Evolutionary conservation across 2,113 vertebrate genomes (phyloP).

Genomic region (Serinus canaria): DNA sequence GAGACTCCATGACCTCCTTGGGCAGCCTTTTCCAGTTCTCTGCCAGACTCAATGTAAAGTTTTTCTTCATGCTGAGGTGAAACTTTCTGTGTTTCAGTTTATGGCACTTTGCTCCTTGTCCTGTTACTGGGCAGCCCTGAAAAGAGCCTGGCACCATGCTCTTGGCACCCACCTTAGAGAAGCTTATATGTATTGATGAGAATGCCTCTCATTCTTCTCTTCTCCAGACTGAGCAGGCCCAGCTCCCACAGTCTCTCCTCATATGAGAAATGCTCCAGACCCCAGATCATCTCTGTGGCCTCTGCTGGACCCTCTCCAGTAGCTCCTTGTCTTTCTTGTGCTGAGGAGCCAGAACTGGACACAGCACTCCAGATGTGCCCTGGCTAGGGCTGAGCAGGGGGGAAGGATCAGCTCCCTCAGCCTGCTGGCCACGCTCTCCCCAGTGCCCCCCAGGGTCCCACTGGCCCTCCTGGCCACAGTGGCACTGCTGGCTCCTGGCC

Average conservation of each 20-base stretch:
- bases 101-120: not conserved
- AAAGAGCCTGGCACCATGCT: not conserved
- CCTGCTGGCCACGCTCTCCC: not conserved
- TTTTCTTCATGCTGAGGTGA: not conserved
- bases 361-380: not conserved
- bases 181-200: not conserved
- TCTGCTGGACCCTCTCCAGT: not conserved
- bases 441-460: not conserved
- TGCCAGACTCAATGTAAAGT: not conserved
- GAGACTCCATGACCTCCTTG: not conserved
- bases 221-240: not conserved
- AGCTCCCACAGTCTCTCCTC: not conserved
- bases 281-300: too few species aligned
- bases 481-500: not conserved
- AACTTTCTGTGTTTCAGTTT: not conserved
- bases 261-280: not conserved
- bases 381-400: not conserved
- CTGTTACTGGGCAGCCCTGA: too few species aligned
- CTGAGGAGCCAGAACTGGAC: not conserved
- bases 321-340: not conserved
- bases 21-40: not conserved
- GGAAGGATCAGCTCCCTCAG: accelerated
- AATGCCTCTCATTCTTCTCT: not conserved
- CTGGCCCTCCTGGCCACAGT: not conserved
- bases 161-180: accelerated